Evolutionary conservation across 2,113 vertebrate genomes (phyloP).

Genomic region (Gallinago paraguaiae): DNA sequence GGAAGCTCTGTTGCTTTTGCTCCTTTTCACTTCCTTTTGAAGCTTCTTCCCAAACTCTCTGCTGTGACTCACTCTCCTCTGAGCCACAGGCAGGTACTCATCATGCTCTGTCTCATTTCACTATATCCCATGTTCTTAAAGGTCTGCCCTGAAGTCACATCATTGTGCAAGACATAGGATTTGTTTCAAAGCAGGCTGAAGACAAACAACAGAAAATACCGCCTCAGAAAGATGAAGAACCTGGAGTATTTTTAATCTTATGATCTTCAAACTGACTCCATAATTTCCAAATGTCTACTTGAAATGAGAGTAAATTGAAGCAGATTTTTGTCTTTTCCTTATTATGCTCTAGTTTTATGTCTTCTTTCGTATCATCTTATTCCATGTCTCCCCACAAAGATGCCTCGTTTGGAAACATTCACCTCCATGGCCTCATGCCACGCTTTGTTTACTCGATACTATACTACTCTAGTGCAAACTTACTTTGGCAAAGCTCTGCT

Average conservation of each 20-base stretch:
- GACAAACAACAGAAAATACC: not conserved
- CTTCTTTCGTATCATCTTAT: not conserved
- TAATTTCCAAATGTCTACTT: not conserved
- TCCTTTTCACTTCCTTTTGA: not conserved
- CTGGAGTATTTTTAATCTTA: conserved; percentile 17
- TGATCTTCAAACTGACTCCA: not conserved
- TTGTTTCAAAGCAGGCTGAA: not conserved
- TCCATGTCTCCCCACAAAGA: not conserved
- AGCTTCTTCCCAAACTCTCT: not conserved
- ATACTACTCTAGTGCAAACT: not conserved
- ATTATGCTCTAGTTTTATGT: not conserved
- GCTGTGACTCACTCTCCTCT: not conserved
- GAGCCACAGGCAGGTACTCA: not conserved
- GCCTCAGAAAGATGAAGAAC: not conserved
- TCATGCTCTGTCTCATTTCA: not conserved
- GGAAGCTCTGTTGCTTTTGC: not conserved
- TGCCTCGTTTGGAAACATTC: not conserved
- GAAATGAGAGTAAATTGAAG: not conserved
- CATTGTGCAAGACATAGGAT: not conserved
- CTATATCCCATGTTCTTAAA: not conserved
- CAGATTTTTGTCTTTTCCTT: not conserved
- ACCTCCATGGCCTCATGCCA: not conserved
- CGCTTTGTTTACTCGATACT: conserved; percentile 15
- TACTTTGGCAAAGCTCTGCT: conserved; percentile 7
- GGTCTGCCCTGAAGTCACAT: not conserved